These are phyloP conservation scores for Meandrina meandrites DNA, from an alignment of 92 coral and sea anemone genomes.

Conservation along the genomic window DNA sequence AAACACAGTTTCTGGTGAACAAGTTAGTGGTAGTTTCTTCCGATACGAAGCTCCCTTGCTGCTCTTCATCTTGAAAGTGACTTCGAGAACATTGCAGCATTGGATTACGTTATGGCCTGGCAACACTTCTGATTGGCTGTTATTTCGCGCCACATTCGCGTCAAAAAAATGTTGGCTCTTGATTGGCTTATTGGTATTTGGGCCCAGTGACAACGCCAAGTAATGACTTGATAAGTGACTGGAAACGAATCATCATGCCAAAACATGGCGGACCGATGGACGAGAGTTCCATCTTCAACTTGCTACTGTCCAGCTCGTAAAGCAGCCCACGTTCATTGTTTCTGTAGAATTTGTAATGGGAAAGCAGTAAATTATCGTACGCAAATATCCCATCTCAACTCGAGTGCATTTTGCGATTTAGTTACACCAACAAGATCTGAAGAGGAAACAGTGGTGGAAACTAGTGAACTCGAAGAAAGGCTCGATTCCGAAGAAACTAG, in stretches of 20 bases:
- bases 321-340: slow-evolving; percentile 58
- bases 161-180: slow-evolving; percentile 14
- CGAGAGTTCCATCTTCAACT: slow-evolving; percentile 2
- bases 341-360: slow-evolving; percentile 32
- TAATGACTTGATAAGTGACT: slow-evolving; percentile 32
- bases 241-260: slow-evolving; percentile 42
- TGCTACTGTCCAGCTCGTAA: slow-evolving; percentile 47
- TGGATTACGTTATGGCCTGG: slow-evolving; percentile 39
- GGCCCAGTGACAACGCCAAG: slow-evolving; percentile 53
- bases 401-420: slow-evolving; percentile 45
- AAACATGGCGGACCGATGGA: slow-evolving; percentile 40
- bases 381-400: slow-evolving; percentile 54
- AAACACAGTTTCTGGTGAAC: slow-evolving; percentile 35
- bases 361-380: slow-evolving; percentile 56
- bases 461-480: too few relatives aligned
- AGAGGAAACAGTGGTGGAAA: slow-evolving; percentile 45
- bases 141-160: slow-evolving; percentile 34
- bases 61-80: slow-evolving; percentile 50
- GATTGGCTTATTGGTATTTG: slow-evolving; percentile 28
- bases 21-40: slow-evolving; percentile 39
- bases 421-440: slow-evolving; percentile 24
- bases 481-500: slow-evolving; percentile 13
- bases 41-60: slow-evolving; percentile 36
- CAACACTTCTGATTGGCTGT: slow-evolving; percentile 42
- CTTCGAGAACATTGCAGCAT: slow-evolving; percentile 38